phyloP scores from a whole-genome alignment of 1,140 invertebrate species.

The Saxidomus purpurata region DNA sequence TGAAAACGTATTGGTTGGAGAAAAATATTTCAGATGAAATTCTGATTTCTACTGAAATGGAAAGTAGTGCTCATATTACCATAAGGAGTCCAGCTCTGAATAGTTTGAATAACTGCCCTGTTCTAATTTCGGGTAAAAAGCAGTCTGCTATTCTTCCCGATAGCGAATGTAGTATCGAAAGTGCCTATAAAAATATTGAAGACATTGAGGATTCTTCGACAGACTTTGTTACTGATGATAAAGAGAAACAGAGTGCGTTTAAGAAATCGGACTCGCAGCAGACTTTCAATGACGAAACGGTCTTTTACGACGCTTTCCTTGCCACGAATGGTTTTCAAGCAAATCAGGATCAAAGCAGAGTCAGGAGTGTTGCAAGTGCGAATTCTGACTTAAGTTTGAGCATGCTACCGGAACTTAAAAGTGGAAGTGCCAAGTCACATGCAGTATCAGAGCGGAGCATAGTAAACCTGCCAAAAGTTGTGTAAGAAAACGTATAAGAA shows the following conservation, averaged over 20 bases:
- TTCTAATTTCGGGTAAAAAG: too few species aligned
- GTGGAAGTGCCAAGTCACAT: neutral
- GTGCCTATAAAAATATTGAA: neutral
- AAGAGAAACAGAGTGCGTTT: neutral
- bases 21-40: neutral
- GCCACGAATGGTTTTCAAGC: neutral
- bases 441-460: neutral
- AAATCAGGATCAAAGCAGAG: neutral
- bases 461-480: neutral
- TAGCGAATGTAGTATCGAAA: neutral
- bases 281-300: neutral
- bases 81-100: neutral
- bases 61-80: neutral
- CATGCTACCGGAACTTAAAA: neutral
- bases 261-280: neutral
- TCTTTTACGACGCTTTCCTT: neutral
- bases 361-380: neutral
- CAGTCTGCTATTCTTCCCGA: neutral
- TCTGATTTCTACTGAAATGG: neutral
- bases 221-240: neutral
- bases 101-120: neutral
- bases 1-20: slow-evolving; percentile 59
- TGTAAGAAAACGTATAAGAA: too few species aligned
- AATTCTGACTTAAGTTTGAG: neutral
- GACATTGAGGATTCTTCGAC: neutral